phyloP scores from a whole-genome alignment of 2,888 invertebrate genomes.

The Spilosoma lubricipeda region DNA sequence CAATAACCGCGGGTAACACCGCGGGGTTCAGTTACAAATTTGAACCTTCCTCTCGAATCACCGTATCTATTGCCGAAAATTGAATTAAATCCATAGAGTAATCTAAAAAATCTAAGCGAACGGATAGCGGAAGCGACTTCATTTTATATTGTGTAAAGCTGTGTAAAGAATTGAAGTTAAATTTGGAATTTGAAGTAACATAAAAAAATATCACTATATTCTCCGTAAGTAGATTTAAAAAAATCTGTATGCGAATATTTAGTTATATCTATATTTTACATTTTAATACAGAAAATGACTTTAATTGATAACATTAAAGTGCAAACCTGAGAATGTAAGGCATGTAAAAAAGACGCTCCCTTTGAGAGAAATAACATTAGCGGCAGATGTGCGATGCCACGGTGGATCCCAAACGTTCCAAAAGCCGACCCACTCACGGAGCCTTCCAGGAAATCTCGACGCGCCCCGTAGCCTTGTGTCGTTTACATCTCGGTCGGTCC shows the following conservation, averaged over 20 bases:
- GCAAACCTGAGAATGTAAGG: slow-evolving; percentile 29
- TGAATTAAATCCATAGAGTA: too few relatives aligned
- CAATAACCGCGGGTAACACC: too few relatives aligned
- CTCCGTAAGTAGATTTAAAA: not conserved
- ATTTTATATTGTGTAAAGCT: too few relatives aligned
- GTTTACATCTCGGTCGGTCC: slow-evolving; percentile 61
- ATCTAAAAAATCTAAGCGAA: too few relatives aligned
- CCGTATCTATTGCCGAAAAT: too few relatives aligned
- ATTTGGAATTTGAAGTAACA: not conserved
- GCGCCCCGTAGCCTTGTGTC: slow-evolving; percentile 61
- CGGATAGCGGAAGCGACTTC: too few relatives aligned
- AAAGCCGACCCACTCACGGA: slow-evolving; percentile 70
- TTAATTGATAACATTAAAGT: slow-evolving; percentile 15
- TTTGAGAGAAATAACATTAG: slow-evolving; percentile 61
- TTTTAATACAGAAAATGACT: not conserved
- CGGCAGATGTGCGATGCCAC: slow-evolving; percentile 76
- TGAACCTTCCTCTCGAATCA: too few relatives aligned
- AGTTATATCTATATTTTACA: not conserved
- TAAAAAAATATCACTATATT: not conserved
- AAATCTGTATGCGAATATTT: not conserved
- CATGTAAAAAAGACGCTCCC: slow-evolving; percentile 55
- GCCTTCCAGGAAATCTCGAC: slow-evolving; percentile 81
- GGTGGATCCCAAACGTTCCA: slow-evolving; percentile 66
- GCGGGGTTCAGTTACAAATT: too few relatives aligned
- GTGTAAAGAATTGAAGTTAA: not conserved